Evolutionary conservation across 2,113 vertebrate species (phyloP).

Genomic region (Anguilla rostrata): DNA sequence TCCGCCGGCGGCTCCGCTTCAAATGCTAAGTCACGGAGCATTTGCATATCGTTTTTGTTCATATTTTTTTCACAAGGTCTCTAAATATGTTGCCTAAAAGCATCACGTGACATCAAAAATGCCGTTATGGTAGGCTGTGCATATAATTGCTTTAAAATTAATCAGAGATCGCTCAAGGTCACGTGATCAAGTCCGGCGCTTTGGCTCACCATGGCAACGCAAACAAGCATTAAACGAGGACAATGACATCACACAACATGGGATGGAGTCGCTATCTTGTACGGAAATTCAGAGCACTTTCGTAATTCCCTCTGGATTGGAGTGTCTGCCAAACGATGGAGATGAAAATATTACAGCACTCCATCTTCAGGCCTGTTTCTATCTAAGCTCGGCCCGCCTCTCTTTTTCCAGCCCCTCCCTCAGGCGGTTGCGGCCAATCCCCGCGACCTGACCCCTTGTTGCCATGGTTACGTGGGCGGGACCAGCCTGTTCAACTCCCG

Average conservation of each 20-base stretch:
- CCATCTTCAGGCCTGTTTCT: neutral
- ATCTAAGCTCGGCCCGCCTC: neutral
- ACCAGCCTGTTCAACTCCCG: conserved; percentile 74
- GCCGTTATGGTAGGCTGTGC: no score
- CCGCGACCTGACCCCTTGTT: conserved; percentile 78
- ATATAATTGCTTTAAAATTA: no score
- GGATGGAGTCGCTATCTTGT: neutral
- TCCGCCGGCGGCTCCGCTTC: no score
- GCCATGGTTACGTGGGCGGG: conserved; percentile 78
- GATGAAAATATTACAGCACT: no score
- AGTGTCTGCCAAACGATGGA: no score
- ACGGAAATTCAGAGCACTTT: neutral
- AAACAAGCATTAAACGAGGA: neutral
- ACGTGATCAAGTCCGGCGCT: neutral
- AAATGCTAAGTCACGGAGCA: no score
- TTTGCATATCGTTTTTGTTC: neutral
- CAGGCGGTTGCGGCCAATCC: conserved; percentile 64
- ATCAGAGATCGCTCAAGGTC: neutral
- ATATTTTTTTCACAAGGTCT: no score
- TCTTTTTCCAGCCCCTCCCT: conserved; percentile 57
- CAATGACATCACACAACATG: neutral
- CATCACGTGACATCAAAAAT: no score
- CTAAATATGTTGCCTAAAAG: no score
- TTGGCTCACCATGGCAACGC: neutral
- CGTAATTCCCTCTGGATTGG: no score